phyloP scores from a whole-genome alignment of 2,888 invertebrate species.

The Leucoma salicis region DNA sequence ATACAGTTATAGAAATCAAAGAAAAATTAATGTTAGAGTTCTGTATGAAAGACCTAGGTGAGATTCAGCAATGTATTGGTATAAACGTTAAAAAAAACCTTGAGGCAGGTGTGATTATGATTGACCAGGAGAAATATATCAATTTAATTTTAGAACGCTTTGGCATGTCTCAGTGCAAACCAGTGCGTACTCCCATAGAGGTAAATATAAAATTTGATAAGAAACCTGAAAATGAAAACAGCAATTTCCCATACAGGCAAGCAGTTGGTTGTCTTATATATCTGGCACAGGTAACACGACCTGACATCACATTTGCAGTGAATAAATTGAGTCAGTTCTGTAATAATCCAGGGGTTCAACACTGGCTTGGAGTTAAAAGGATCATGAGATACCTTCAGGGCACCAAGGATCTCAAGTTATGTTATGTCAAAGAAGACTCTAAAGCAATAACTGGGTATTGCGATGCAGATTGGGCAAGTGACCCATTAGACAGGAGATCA shows the following conservation, averaged over 20 bases:
- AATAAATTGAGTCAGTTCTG: slow-evolving; percentile 22
- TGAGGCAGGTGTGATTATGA: too few relatives aligned
- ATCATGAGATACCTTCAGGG: slow-evolving; percentile 29
- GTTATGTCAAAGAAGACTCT: slow-evolving; percentile 10
- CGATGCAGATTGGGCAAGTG: too few relatives aligned
- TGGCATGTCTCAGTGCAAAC: slow-evolving; percentile 24
- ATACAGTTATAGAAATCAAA: slow-evolving; percentile 8
- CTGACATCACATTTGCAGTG: slow-evolving; percentile 29
- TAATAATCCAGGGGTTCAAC: slow-evolving; percentile 20
- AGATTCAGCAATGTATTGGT: too few relatives aligned
- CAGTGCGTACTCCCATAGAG: slow-evolving; percentile 25
- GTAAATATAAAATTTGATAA: slow-evolving; percentile 21
- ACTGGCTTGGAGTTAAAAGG: slow-evolving; percentile 26
- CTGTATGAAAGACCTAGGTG: slow-evolving; percentile 23
- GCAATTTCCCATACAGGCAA: slow-evolving; percentile 21
- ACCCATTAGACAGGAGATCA: too few relatives aligned
- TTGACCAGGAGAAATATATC: slow-evolving; percentile 28
- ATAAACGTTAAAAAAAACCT: too few relatives aligned
- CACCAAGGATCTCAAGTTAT: slow-evolving; percentile 14
- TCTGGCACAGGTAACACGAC: slow-evolving; percentile 24
- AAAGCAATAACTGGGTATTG: too few relatives aligned
- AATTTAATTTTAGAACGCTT: slow-evolving; percentile 20
- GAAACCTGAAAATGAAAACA: slow-evolving; percentile 10
- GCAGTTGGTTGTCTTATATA: slow-evolving; percentile 28
- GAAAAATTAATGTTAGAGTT: slow-evolving; percentile 7